Percentiles rank a stretch among this genome's conserved stretches.
These are phyloP conservation scores for Drosophila algonquin DNA, from an alignment of 2,888 invertebrate genomes.

Conservation along the genomic window DNA sequence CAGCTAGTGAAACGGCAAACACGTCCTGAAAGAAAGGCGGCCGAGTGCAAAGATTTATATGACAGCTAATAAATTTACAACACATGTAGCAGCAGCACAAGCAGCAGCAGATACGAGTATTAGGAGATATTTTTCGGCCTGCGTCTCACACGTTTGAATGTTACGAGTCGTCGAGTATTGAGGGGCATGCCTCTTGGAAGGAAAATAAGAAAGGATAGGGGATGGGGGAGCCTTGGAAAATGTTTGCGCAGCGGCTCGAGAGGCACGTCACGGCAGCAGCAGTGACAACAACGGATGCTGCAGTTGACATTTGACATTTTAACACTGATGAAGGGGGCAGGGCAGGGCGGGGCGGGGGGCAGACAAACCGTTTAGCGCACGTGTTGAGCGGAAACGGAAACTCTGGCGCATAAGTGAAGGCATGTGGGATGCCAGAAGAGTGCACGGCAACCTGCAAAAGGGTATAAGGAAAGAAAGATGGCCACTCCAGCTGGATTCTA, in stretches of 20 bases:
- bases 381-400: slow-evolving; percentile 65
- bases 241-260: slow-evolving; percentile 56
- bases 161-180: slow-evolving; percentile 42
- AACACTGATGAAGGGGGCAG: slow-evolving; percentile 15
- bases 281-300: slow-evolving; percentile 45
- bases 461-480: neutral
- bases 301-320: slow-evolving; percentile 77
- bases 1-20: slow-evolving; percentile 37
- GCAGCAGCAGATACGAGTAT: slow-evolving; percentile 65
- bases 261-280: slow-evolving; percentile 44
- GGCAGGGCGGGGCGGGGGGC: slow-evolving; percentile 8
- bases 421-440: slow-evolving; percentile 28
- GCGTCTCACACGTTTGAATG: slow-evolving; percentile 44
- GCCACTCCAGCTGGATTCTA: neutral
- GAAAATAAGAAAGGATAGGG: slow-evolving; percentile 40
- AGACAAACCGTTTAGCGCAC: slow-evolving; percentile 71
- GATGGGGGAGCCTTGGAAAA: slow-evolving; percentile 47
- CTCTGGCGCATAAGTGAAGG: slow-evolving; percentile 32
- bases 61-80: slow-evolving; percentile 83
- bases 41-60: slow-evolving; percentile 82
- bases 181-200: slow-evolving; percentile 58
- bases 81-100: slow-evolving; percentile 66
- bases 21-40: slow-evolving; percentile 57
- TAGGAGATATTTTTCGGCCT: slow-evolving; percentile 59
- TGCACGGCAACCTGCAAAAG: slow-evolving; percentile 20